Evolutionary conservation across 1,140 invertebrate genomes (phyloP), one percentile per base, ranked within the genome.

Genomic region (Pararge aegeria): DNA sequence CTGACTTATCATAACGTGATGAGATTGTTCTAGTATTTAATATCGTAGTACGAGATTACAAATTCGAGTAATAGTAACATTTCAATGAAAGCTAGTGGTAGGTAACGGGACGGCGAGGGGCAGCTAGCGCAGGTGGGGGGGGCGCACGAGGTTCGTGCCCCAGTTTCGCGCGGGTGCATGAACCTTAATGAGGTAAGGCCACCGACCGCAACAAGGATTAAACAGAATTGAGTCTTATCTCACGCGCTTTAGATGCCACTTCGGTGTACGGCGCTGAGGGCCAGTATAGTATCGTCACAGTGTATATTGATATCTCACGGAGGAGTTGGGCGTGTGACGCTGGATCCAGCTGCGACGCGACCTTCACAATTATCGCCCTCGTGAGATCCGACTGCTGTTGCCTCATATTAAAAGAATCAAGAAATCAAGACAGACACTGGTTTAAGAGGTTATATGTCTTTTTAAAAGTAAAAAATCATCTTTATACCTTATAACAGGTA

Each of bases 111-210:
- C 78, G 79, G 40, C 59, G 66, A 63, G 72, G 78, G 74, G 73
- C 68, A 61, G 64, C 53, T 48, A 59, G 66, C 64, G 76, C 62
- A 68, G 64, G 71, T 66, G 75, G 75, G 63, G 77, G 80, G 80
- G 81, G 68, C 61, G 73, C 76, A 77, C 77, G 80, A 83, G 81
- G 83, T 86, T 83, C 83, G 81, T 87, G 86, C 73, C 86, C 84
- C 65, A 89, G 84, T 89, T 89, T 81, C 76, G 80, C 81, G 73
- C 86, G 84, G 86, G 86, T 89, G 78, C 74, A 87, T 84, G 86
- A 89, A 89, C 86, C 86, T 81, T 73, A 89, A 85, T 78, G 86
- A 89, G 86, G 86, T 89, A 87, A 89, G 86, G 86, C 86, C 86
- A 87, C 86, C 86, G 86, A 87, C 86, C 83, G 83, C 66, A 49